Base-by-base conservation (phyloP, 2,888 invertebrate genomes). In the Meiosimyza platycephala region DNA sequence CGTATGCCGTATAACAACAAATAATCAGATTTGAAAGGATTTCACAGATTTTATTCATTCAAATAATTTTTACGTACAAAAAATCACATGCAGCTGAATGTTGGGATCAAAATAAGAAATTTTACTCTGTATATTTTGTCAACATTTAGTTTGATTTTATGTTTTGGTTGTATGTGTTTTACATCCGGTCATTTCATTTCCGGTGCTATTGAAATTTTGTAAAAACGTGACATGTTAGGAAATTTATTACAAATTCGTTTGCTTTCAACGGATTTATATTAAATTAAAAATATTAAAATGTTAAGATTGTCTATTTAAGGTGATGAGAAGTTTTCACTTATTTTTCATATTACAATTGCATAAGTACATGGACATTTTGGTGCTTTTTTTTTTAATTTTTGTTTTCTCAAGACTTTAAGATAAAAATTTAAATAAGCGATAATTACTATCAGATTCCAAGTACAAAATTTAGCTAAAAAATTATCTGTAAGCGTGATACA, bases 111-210 rank as follows among this genome's bases (percentile, higher is more conserved):
- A 33, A 60, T 51, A 60, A 69, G 59, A 69, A 59, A 51, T 48
- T 18, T 2, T 62, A 7, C 15, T 12, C 60, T 33, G 28, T 3
- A 4, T 16, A 22, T 50, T 6, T 33, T 28, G 22, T 15, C 33
- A 65, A n/a, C 60, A 15, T 60, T 60, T 33, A 15, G 40, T 40
- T 40, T 40, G 40, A 40, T 40, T 40, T 40, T 40, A 63, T 63
- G n/a, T 60, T 33, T 52, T 60, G 59, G 62, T 50, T 62, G 71
- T 55, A 66, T 69, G 70, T 69, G 71, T 57, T 62, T 57, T 22
- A 54, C 74, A 72, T 75, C 75, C 75, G 75, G 75, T 75, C 72
- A 74, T 68, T 75, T 75, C 63, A 74, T 75, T 72, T 74, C 72
- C 72, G 67, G 40, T 54, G 33, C 54, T 54, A 68, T 68, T 72